Evolutionary conservation across 2,797 vertebrate species (phyloP).

Genomic region (Hephaestus fuliginosus): DNA sequence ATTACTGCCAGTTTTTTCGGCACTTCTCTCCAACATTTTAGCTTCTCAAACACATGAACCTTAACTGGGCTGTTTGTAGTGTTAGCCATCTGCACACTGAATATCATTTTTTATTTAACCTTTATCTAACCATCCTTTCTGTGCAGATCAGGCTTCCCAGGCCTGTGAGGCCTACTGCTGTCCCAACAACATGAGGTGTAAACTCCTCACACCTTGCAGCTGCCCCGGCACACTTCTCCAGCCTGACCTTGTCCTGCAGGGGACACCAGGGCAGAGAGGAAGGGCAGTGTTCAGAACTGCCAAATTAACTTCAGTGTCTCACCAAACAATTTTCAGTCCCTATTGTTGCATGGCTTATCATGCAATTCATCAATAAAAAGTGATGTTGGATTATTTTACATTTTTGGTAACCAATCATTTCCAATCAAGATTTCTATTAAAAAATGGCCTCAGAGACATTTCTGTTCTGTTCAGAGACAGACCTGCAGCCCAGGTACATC

Average conservation of each 20-base stretch:
- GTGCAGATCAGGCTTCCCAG: constrained; percentile 30
- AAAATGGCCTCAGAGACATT: not conserved
- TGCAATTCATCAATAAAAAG: not conserved
- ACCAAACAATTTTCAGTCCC: not conserved
- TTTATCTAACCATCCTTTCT: constrained; percentile 5
- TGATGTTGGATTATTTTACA: not conserved
- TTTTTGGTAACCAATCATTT: not conserved
- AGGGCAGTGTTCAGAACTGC: not conserved
- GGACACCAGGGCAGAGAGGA: not conserved
- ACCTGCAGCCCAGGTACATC: constrained; percentile 6
- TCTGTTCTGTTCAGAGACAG: not conserved
- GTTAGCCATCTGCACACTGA: not conserved
- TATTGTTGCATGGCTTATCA: not conserved
- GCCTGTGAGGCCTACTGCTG: constrained; percentile 50
- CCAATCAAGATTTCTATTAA: not conserved
- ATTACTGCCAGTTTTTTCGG: not conserved
- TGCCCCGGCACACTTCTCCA: constrained; percentile 78
- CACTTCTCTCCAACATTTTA: not conserved
- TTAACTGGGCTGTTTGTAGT: not conserved
- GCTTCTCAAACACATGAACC: not conserved
- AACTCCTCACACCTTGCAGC: constrained; percentile 76
- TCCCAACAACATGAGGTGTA: constrained; percentile 76
- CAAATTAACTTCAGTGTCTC: not conserved
- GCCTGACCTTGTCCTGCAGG: constrained; percentile 4
- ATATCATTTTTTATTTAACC: not conserved